Evolutionary conservation across 35 echinoderm and acorn worm species (phyloP), one percentile per base, ranked within the genome.

Genomic region (Acanthaster planci): DNA sequence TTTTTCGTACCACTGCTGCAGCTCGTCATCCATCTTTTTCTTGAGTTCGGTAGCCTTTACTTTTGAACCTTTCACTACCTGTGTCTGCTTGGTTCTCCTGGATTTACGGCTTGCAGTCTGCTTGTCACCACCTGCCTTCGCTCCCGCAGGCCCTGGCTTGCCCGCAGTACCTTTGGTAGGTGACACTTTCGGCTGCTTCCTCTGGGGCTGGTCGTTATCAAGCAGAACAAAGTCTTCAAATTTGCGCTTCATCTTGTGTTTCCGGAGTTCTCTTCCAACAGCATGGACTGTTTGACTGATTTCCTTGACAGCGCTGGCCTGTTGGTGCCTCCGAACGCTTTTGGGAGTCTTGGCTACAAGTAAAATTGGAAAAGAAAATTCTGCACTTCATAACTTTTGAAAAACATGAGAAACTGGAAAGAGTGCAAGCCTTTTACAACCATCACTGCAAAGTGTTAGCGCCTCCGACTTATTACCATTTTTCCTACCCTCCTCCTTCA

Each of bases 1-100:
- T 38, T 40, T 55, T 0, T 81, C 53, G 23, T 68, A 64, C 87
- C 87, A 89, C 51, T 53, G 59, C 23, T 72, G 7, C 5, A 76
- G 32, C 17, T 44, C 23, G 19, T 83, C 80, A 39, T 60, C 51
- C 10, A 83, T 53, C 37, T 83, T 83, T 51, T 12, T 32, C 14
- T 27, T 31, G 56, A 83, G 59, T 16, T 81, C 79, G 12, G 32
- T 12, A 50, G 30, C 14, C 51, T 53, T 81, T 17, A 52, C 21
- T 23, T 52, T 52, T 1, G 30, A 27, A 17, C n/a, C 21, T 54
- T 44, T 19, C 5, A 39, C 39, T 26, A n/a, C n/a, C 22, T 79
- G 16, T 22, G 77, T 23, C 21, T n/a, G 22, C 23, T 37, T 38
- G 2, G 8, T 31, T 51, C 19, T 40, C 42, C 6, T 51, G 34